Evolutionary conservation across 2,797 vertebrate genomes (phyloP).

Genomic region (Oreonectes daqikongensis): DNA sequence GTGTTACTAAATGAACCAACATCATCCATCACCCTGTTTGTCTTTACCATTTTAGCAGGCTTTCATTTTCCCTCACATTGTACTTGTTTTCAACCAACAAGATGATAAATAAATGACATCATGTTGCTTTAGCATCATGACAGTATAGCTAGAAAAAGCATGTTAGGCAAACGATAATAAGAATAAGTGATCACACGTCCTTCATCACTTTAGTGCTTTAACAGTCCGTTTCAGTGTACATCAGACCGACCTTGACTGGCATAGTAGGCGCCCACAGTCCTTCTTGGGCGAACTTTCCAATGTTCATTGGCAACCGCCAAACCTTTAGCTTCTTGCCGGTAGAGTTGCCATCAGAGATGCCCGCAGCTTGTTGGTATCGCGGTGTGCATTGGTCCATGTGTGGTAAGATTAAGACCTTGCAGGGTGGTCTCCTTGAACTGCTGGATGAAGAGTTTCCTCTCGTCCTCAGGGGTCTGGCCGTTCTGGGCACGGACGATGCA

Average conservation of each 20-base stretch:
- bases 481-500: conserved; percentile 96
- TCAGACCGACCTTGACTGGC: conserved; percentile 14
- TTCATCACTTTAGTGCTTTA: conserved; percentile 64
- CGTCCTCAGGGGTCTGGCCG: conserved; percentile 93
- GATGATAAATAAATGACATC: conserved; percentile 45
- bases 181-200: conserved; percentile 37
- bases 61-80: conserved; percentile 10
- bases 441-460: conserved; percentile 94
- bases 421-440: conserved; percentile 91
- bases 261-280: conserved; percentile 30
- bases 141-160: conserved; percentile 57
- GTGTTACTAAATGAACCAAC: conserved; percentile 11
- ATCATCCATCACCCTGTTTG: conserved; percentile 25
- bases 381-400: conserved; percentile 26
- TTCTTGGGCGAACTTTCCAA: conserved; percentile 14
- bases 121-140: conserved; percentile 58
- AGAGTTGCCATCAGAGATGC: conserved; percentile 46
- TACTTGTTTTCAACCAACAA: conserved; percentile 30
- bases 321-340: conserved; percentile 1
- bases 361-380: conserved; percentile 35
- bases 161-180: conserved; percentile 47
- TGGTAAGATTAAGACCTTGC: conserved; percentile 77
- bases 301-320: conserved; percentile 41
- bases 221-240: conserved; percentile 52
- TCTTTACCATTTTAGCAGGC: not conserved